Base-by-base conservation (phyloP, 2,113 vertebrate genomes). In the Collichthys lucidus region DNA sequence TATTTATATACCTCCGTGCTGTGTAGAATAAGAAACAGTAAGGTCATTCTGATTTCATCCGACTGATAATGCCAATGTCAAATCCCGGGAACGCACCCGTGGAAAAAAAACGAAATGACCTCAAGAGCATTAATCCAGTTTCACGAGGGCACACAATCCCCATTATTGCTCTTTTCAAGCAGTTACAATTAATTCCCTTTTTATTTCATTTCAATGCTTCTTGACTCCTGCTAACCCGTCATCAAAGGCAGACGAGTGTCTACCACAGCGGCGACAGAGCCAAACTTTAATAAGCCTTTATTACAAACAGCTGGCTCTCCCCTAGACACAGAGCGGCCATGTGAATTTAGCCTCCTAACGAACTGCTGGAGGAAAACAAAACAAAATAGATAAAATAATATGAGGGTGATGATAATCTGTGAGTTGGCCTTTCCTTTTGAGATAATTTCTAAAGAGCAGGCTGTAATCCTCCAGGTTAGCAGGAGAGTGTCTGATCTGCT, bases 221-320 rank as follows among this genome's bases (percentile, higher is more conserved):
- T 92, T 82, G 90, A 94, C 92, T 94, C 89, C 90, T 77, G 74
- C 83, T 92, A 91, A 94, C 85, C 83, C 87, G 63, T 89, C 88
- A 93, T 94, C 91, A 94, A 94, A 93, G 91, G 81, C 82, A 87
- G 86, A 83, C 78, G 84, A 89, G 90, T 92, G 86, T 93, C 88
- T 92, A 79, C 89, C 85, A 73, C 87, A 68, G 83, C 83, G 64
- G 46, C 76, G 26, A 47, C 83, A 77, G 80, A 92, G 92, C 93
- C 94, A 92, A 85, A 65, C 86, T 90, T 91, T 92, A 93, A 93
- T 90, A 91, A 91, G 85, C 35, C 86, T 93, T 88, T 92, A 94
- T 94, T 94, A 67, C 90, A 89, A 94, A 94, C 92, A 94, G 93
- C 89, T 94, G 94, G 71, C 76, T 82, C 86, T 91, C 40, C 82